These are phyloP conservation scores for Drosophila subquinaria DNA, from an alignment of 2,888 invertebrate genomes.

Conservation along the genomic window DNA sequence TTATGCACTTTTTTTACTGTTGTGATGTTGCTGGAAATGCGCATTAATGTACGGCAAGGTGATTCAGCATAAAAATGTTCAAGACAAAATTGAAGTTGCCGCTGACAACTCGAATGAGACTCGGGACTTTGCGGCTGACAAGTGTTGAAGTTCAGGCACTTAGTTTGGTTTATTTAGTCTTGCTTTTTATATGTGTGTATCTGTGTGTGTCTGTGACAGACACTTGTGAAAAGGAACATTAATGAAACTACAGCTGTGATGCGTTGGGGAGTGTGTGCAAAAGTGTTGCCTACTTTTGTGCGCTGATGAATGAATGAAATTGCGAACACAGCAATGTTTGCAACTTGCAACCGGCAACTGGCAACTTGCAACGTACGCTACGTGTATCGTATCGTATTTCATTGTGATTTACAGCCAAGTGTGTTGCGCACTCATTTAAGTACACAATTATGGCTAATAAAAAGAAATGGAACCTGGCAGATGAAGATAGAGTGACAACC, in stretches of 20 bases:
- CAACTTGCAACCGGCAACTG: constrained; percentile 24
- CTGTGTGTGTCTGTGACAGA: constrained; percentile 15
- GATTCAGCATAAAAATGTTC: constrained; percentile 50
- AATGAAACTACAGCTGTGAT: constrained; percentile 42
- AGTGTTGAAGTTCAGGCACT: constrained; percentile 59
- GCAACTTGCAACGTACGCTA: constrained; percentile 20
- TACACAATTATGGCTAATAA: constrained; percentile 1
- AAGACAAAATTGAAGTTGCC: constrained; percentile 25
- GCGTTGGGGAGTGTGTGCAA: constrained; percentile 12
- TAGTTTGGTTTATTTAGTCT: constrained; percentile 24
- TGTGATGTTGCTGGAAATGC: constrained; percentile 27
- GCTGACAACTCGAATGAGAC: constrained; percentile 42
- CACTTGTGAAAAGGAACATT: constrained; percentile 40
- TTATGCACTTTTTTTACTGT: constrained; percentile 46
- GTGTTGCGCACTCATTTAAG: constrained; percentile 1
- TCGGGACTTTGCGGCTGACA: constrained; percentile 41
- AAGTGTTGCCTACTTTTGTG: constrained; percentile 49
- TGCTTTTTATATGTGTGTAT: constrained; percentile 3
- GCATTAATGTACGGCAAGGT: constrained; percentile 54
- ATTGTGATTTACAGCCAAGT: constrained; percentile 12
- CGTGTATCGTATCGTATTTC: constrained; percentile 37
- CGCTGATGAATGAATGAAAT: constrained; percentile 51
- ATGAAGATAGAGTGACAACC: constrained; percentile 23
- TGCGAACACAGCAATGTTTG: constrained; percentile 49
- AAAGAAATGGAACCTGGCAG: not conserved